Conservation (phyloP, 2,797 vertebrate species). For the Etheostoma perlongum region DNA sequence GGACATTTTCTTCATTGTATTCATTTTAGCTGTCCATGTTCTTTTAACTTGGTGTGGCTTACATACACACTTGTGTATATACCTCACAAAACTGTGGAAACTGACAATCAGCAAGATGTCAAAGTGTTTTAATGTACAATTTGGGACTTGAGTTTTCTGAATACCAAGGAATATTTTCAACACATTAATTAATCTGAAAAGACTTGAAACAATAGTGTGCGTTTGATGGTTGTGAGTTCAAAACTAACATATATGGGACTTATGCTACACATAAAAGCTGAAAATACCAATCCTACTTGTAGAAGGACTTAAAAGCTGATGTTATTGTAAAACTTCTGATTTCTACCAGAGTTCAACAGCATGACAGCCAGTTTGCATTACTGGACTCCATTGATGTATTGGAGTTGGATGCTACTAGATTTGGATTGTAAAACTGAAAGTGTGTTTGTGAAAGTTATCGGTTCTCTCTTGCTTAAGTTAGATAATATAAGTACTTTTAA, state of each 20-base stretch:
- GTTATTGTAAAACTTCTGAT: slow-evolving; percentile 5
- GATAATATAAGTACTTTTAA: not conserved
- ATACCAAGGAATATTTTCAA: slow-evolving; percentile 23
- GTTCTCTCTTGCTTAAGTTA: slow-evolving; percentile 20
- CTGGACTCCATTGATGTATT: not conserved
- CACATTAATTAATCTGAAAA: slow-evolving; percentile 20
- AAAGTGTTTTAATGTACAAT: too few species aligned
- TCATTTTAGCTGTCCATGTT: too few species aligned
- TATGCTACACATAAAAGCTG: slow-evolving; percentile 22
- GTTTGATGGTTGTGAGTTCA: slow-evolving; percentile 27
- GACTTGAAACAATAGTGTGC: slow-evolving; percentile 22
- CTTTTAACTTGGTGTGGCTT: too few species aligned
- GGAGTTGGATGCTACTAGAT: slow-evolving; percentile 8
- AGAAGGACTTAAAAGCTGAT: slow-evolving; percentile 14
- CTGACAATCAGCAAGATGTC: too few species aligned
- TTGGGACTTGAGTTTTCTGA: not conserved
- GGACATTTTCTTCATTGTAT: too few species aligned
- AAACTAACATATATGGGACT: slow-evolving; percentile 29
- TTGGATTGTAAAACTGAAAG: slow-evolving; percentile 8
- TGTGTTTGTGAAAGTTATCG: slow-evolving; percentile 1
- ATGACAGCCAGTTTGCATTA: not conserved
- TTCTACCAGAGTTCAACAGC: slow-evolving; percentile 2
- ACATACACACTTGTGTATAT: too few species aligned
- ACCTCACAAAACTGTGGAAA: too few species aligned
- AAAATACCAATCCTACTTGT: slow-evolving; percentile 13